Percentiles rank a stretch among this genome's conserved stretches.
Conservation (phyloP, 1,140 invertebrate genomes). For the Ostrea edulis region DNA sequence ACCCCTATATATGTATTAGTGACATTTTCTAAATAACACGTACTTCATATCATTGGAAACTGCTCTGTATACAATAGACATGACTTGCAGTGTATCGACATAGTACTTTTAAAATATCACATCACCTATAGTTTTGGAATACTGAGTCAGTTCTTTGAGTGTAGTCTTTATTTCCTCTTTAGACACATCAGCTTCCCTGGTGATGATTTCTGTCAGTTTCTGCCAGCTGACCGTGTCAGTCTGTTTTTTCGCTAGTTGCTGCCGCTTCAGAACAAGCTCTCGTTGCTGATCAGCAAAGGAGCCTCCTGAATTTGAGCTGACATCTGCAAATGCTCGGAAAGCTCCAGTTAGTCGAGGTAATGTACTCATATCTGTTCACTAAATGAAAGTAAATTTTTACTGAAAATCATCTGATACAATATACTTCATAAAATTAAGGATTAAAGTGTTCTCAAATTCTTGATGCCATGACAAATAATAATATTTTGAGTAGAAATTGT, state of each 20-base stretch:
- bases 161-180: constrained; percentile 59
- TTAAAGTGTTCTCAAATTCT: no score
- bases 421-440: no score
- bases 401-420: no score
- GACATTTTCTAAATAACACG: no score
- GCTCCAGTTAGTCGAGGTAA: constrained; percentile 74
- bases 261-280: constrained; percentile 65
- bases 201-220: constrained; percentile 57
- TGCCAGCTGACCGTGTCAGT: constrained; percentile 69
- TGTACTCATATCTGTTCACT: constrained; percentile 53
- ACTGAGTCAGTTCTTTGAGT: constrained; percentile 67
- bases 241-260: constrained; percentile 65
- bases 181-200: constrained; percentile 57
- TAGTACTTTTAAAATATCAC: background rate
- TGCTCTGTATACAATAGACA: no score
- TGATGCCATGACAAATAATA: no score
- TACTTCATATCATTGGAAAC: no score
- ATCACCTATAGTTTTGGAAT: constrained; percentile 59
- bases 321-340: constrained; percentile 71
- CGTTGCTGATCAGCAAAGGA: background rate
- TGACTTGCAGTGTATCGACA: no score
- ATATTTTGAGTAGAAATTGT: no score
- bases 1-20: no score
- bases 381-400: background rate
- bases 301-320: constrained; percentile 53